These are phyloP conservation scores for Caenorhabditis drosophilae DNA, from an alignment of 2,888 invertebrate species.

Conservation along the genomic window DNA sequence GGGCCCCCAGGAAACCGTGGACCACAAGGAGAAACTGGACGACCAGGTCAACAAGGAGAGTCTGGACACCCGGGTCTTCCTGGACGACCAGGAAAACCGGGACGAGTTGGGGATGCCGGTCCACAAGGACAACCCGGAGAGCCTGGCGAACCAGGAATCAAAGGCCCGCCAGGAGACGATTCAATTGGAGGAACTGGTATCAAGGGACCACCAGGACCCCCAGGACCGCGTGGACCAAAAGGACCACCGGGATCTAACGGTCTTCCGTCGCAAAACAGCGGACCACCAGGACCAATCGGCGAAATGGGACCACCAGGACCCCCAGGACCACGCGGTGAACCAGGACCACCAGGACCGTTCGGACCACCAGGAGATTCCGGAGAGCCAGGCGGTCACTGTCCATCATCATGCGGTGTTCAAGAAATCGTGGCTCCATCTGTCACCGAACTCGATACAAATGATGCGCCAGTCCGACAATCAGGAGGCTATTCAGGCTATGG, in stretches of 20 bases:
- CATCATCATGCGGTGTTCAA: conserved; percentile 66
- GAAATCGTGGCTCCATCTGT: conserved; percentile 67
- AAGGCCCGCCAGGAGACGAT: conserved; percentile 68
- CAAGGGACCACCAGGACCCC: conserved; percentile 67
- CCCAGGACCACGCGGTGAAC: conserved; percentile 67
- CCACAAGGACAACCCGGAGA: conserved; percentile 62
- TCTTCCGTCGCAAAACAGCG: conserved; percentile 64
- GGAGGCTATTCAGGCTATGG: conserved; percentile 39
- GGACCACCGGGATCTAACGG: conserved; percentile 67
- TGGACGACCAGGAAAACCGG: conserved; percentile 63
- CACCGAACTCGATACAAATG: conserved; percentile 53
- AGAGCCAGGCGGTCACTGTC: conserved; percentile 67
- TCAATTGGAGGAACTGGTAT: conserved; percentile 67
- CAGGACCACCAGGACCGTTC: conserved; percentile 61
- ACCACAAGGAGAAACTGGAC: conserved; percentile 66
- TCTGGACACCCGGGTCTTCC: conserved; percentile 62
- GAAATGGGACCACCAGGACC: conserved; percentile 62
- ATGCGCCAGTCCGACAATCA: conserved; percentile 31
- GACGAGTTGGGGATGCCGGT: conserved; percentile 66
- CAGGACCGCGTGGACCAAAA: conserved; percentile 66
- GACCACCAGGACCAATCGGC: conserved; percentile 66
- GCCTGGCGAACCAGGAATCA: conserved; percentile 65
- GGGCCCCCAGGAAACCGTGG: conserved; percentile 67
- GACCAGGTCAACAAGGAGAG: conserved; percentile 61
- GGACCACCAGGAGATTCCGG: conserved; percentile 67